These are phyloP conservation scores for Thryonomys swinderianus DNA, from an alignment of 2,113 vertebrate genomes.

Conservation along the genomic window DNA sequence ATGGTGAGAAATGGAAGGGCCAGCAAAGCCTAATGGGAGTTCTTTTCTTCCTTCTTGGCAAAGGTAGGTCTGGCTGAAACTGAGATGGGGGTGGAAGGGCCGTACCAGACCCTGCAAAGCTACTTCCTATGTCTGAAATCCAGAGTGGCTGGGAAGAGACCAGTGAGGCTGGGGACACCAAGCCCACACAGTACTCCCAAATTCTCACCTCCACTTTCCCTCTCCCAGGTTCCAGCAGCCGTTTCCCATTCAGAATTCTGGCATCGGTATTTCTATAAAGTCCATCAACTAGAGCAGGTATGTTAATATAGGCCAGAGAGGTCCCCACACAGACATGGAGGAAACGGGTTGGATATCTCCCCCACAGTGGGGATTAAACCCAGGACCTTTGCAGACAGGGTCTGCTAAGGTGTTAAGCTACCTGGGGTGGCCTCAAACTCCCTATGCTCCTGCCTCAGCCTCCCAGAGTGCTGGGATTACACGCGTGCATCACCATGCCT, in stretches of 20 bases:
- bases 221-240: slow-evolving; percentile 93
- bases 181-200: neutral
- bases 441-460: neutral
- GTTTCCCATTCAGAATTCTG: slow-evolving; percentile 97
- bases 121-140: neutral
- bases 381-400: neutral
- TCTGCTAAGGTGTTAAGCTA: neutral
- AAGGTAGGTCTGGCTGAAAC: neutral
- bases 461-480: neutral
- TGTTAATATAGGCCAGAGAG: neutral
- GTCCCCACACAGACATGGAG: neutral
- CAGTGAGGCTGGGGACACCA: neutral
- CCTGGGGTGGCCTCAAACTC: neutral
- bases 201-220: neutral
- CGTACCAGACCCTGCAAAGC: neutral
- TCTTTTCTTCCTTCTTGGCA: slow-evolving; percentile 32
- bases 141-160: slow-evolving; percentile 3
- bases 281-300: slow-evolving; percentile 97
- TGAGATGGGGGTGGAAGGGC: neutral
- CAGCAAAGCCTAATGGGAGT: neutral
- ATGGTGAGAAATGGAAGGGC: slow-evolving; percentile 18
- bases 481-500: neutral
- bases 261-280: slow-evolving; percentile 98
- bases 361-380: neutral
- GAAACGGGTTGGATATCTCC: neutral